These are phyloP conservation scores for Sesia apiformis DNA, from an alignment of 2,888 invertebrate species.

Conservation along the genomic window DNA sequence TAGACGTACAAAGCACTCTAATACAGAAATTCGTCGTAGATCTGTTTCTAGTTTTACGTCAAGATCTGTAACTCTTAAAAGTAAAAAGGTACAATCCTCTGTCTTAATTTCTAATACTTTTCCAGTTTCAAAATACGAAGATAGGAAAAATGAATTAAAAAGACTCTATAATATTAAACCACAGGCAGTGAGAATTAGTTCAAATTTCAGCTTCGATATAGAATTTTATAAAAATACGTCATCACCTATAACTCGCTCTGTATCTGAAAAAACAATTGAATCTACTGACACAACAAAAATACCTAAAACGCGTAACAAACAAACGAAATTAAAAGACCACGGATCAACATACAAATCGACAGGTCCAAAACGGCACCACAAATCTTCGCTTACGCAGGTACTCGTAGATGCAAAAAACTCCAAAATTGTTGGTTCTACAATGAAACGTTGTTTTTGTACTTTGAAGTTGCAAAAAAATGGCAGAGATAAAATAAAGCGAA, in stretches of 20 bases:
- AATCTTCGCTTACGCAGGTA: no score
- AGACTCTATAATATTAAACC: background rate
- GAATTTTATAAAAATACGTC: background rate
- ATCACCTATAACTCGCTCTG: no score
- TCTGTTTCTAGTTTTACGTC: slow-evolving; percentile 21
- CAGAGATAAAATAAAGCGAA: background rate
- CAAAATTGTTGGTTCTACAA: background rate
- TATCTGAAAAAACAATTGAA: background rate
- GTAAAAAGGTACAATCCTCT: background rate
- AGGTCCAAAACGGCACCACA: background rate
- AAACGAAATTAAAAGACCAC: background rate
- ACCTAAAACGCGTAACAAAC: background rate
- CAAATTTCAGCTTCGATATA: background rate
- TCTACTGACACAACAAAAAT: no score
- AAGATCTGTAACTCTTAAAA: background rate
- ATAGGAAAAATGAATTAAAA: background rate
- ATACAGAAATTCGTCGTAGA: slow-evolving; percentile 14
- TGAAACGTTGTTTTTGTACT: background rate
- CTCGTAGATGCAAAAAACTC: background rate
- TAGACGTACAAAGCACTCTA: slow-evolving; percentile 8
- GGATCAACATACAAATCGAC: background rate
- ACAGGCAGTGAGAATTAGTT: background rate
- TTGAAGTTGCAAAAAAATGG: background rate
- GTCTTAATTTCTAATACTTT: background rate
- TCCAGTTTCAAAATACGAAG: background rate